These are phyloP conservation scores for Apoda limacodes DNA, from an alignment of 2,888 invertebrate species.

Conservation along the genomic window DNA sequence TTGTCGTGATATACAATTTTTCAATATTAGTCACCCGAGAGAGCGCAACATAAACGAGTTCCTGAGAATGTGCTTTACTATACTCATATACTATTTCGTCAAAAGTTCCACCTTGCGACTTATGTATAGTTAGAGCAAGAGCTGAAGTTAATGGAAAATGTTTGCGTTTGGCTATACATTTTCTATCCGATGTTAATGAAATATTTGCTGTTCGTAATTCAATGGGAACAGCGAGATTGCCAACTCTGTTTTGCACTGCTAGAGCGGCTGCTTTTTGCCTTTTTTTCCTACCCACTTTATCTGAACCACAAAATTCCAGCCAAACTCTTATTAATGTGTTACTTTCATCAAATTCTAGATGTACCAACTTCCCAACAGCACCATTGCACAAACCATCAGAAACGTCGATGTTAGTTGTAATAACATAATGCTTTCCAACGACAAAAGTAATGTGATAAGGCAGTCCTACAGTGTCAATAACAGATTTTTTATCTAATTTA, in stretches of 20 bases:
- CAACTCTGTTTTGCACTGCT: conserved; percentile 1
- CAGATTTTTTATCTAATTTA: conserved; percentile 7
- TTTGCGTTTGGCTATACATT: no score
- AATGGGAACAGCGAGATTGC: neutral
- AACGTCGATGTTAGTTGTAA: conserved; percentile 22
- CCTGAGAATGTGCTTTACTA: no score
- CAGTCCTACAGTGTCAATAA: neutral
- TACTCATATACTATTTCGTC: no score
- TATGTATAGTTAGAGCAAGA: conserved; percentile 7
- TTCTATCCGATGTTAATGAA: no score
- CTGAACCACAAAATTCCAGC: conserved; percentile 17
- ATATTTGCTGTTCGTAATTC: no score
- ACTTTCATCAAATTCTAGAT: conserved; percentile 17
- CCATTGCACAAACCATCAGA: neutral
- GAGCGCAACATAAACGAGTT: no score
- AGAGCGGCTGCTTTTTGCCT: conserved; percentile 1
- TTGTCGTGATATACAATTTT: no score
- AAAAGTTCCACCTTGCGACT: conserved; percentile 9
- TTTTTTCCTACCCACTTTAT: conserved; percentile 4
- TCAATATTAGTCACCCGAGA: no score
- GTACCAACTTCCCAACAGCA: conserved; percentile 16
- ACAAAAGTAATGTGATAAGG: neutral
- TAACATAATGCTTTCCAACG: conserved; percentile 13
- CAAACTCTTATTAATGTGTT: conserved; percentile 16
- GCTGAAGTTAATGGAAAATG: no score